These are phyloP conservation scores for Drosophila mimica DNA, from an alignment of 2,888 invertebrate species.

Conservation along the genomic window DNA sequence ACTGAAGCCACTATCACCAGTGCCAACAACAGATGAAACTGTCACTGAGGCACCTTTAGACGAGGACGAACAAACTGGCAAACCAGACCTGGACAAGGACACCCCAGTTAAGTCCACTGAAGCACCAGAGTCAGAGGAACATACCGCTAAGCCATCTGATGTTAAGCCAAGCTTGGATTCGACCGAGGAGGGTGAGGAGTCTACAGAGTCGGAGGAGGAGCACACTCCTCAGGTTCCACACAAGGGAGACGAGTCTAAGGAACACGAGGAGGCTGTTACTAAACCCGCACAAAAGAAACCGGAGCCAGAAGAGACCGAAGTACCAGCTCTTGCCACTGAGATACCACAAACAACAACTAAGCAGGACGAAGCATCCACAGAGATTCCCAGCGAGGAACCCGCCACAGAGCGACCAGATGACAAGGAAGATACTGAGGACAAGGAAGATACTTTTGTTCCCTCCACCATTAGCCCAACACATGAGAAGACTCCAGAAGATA, in stretches of 20 bases:
- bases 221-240: slow-evolving; percentile 44
- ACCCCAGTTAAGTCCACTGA: slow-evolving; percentile 38
- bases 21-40: slow-evolving; percentile 32
- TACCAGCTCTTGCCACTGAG: slow-evolving; percentile 54
- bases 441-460: slow-evolving; percentile 25
- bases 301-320: slow-evolving; percentile 44
- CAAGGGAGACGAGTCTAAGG: slow-evolving; percentile 48
- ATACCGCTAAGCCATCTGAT: slow-evolving; percentile 31
- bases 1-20: slow-evolving; percentile 50
- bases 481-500: slow-evolving; percentile 41
- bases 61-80: slow-evolving; percentile 48
- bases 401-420: slow-evolving; percentile 15
- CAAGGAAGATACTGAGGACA: slow-evolving; percentile 32
- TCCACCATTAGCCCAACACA: slow-evolving; percentile 35
- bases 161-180: slow-evolving; percentile 71
- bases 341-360: slow-evolving; percentile 42
- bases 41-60: slow-evolving; percentile 43
- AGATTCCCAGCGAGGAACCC: slow-evolving; percentile 39
- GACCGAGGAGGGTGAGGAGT: slow-evolving; percentile 71
- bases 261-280: slow-evolving; percentile 45
- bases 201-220: slow-evolving; percentile 79
- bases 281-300: slow-evolving; percentile 61
- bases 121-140: slow-evolving; percentile 35
- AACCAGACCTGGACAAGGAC: slow-evolving; percentile 42
- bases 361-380: slow-evolving; percentile 39